Base-by-base conservation (phyloP, 2,113 vertebrate species). In the Otocyon megalotis region DNA sequence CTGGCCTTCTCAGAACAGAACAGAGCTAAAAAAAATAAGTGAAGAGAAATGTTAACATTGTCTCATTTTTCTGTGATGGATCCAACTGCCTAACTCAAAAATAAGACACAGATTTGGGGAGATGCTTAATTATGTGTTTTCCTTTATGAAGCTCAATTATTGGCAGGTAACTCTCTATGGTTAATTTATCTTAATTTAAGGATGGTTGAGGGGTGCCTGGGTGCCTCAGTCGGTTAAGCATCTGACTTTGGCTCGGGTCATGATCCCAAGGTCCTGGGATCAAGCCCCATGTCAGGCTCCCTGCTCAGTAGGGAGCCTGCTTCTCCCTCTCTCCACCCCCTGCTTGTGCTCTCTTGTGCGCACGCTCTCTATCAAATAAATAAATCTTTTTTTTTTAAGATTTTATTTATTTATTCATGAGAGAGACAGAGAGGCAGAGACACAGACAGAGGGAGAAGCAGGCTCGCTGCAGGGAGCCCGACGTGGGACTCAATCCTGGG, bases 81-180 rank as follows among this genome's bases (percentile, higher is more conserved):
- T 93, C 79, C 97, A 62, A 65, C 37, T 94, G 87, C 48, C 74
- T 94, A 88, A 90, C 20, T 97, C 74, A 92, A 91, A 97, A 96
- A 90, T 71, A 94, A 94, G 56, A 24, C n/a, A 79, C 37, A 95
- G 35, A 35, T 96, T 82, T 95, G 60, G 65, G 53, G 89, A 88
- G 67, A 43, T 80, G 11, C 60, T 95, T 94, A 94, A 90, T 84
- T 94, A 28, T 65, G 85, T 69, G 30, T 91, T 97, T 94, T 67
- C 32, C 32, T 94, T 30, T 88, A 60, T 72, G 54, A 96, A 95
- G 32, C 67, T 96, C 77, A 88, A 58, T 83, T 95, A 62, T 63
- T 96, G 63, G 67, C 62, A 50, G 35, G 28, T 62, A 53, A 56
- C 35, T 87, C 6, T 37, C 80, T 86, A 0, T 76, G 48, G n/a